A percentile compares a stretch with the other conserved stretches of the same genome.
phyloP scores from a whole-genome alignment of 2,888 invertebrate genomes.

The Miltochrista miniata region DNA sequence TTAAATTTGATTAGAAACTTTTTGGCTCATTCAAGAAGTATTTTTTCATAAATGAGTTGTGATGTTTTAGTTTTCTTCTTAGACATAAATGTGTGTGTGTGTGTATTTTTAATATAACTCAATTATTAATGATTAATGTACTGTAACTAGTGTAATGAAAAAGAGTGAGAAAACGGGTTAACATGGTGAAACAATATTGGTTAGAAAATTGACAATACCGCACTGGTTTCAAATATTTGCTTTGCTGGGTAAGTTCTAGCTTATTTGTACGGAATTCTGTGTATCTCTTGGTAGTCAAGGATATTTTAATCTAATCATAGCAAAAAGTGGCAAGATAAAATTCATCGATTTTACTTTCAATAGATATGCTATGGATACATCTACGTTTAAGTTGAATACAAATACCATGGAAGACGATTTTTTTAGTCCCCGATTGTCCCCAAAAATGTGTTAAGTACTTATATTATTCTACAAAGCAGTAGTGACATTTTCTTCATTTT shows the following conservation, averaged over 20 bases:
- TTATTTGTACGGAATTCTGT: constrained; percentile 4
- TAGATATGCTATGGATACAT: too few relatives aligned
- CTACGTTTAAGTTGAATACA: too few relatives aligned
- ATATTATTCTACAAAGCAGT: too few relatives aligned
- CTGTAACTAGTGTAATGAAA: constrained; percentile 28
- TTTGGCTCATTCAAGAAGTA: background rate
- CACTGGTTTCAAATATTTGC: constrained; percentile 21
- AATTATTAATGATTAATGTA: constrained; percentile 9
- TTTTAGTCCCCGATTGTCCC: too few relatives aligned
- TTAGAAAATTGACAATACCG: constrained; percentile 3
- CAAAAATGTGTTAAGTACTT: too few relatives aligned
- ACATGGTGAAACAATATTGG: constrained; percentile 10
- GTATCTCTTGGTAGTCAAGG: background rate
- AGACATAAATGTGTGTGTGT: constrained; percentile 5
- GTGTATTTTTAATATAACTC: constrained; percentile 2
- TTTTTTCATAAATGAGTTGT: constrained; percentile 2
- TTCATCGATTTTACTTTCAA: constrained; percentile 20
- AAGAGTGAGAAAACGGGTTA: constrained; percentile 31
- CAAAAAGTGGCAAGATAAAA: constrained; percentile 17
- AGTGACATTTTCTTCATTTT: too few relatives aligned
- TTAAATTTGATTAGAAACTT: constrained; percentile 2
- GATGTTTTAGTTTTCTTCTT: constrained; percentile 10
- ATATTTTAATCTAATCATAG: constrained; percentile 18
- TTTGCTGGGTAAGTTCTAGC: constrained; percentile 33
- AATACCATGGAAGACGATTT: too few relatives aligned